Evolutionary conservation across 2,888 invertebrate species (phyloP), one percentile per base, ranked within the genome.

Genomic region (Agonopterix subpropinquella): DNA sequence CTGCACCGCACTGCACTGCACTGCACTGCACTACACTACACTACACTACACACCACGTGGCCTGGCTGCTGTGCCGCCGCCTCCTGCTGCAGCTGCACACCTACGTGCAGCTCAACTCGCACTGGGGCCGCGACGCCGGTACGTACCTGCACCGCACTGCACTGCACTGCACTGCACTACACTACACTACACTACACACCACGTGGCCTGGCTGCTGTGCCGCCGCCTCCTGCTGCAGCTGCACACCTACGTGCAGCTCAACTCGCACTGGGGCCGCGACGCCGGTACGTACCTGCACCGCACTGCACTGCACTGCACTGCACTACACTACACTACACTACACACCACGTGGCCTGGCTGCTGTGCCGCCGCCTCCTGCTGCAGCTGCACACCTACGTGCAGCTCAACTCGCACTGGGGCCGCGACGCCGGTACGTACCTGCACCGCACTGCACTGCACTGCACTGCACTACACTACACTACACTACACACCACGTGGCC

Each of bases 151-250:
- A 37, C 4, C 9, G 4, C 18, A 18, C 18, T 18, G 4, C 4
- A 18, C 18, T 18, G 4, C 18, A 18, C 18, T 18, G 15, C 18
- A 18, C 18, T 2, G 18, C 18, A 18, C 18, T 18, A 13, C 18
- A 37, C 37, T 37, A 37, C 4, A 37, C 9, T 37, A 37, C 8
- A n/a, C 9, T 4, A 18, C 96, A 36, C 93, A 96, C 66, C 93
- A 95, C 77, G 94, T 98, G n/a, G 93, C 97, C 50, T 98, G 98
- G 98, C 91, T 98, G 90, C 84, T 98, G 61, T 95, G 96, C 62
- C 93, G 96, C 61, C 93, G 96, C 57, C 87, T 98, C 52, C 82
- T 98, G 35, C 89, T 97, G 70, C 98, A 98, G 81, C 86, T 98
- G 43, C 98, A 98, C 71, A 98, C 96, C 0, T 98, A 98, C 66